Evolutionary conservation across 2,888 invertebrate species (phyloP), one percentile per base, ranked within the genome.

Genomic region (Patella caerulea): DNA sequence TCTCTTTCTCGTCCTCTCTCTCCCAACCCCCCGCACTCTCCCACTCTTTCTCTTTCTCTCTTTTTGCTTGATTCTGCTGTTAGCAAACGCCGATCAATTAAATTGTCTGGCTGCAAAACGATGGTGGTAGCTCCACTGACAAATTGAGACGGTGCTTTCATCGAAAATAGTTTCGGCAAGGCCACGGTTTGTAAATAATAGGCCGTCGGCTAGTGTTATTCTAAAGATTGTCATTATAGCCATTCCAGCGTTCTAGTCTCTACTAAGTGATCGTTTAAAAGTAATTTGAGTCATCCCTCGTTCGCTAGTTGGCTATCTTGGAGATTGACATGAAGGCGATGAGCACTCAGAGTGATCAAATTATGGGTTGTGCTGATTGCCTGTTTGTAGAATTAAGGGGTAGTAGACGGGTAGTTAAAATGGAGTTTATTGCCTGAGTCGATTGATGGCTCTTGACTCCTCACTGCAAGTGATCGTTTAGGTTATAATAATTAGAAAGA

Each of bases 261-360:
- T 52, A 45, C 59, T 76, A 76, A 76, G 76, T 76, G 72, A 72
- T 59, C 56, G 72, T 76, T 76, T 59, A 72, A 71, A 52, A 34
- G 76, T 76, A 76, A 76, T 76, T 70, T 52, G 71, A 76, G 71
- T 76, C 76, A 65, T 65, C 24, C 14, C 65, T 9, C 24, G 45
- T 24, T 65, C 65, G 24, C 65, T 65, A 65, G 19, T 65, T 65
- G 19, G 19, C 65, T 12, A 65, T 65, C 65, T 65, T 24, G 14
- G 19, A 65, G 14, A 65, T 65, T 65, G 65, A 65, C 19, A 24
- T 24, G 65, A 65, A 65, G 65, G 24, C 24, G 65, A 12, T 65
- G 65, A 65, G 24, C 12, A 65, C 65, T 24, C 65, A 65, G 14
- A 24, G 65, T 24, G 65, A 65, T 65, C 19, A 65, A 65, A 65